Conservation (phyloP, 1,140 invertebrate genomes). For the Nasonia vitripennis region DNA sequence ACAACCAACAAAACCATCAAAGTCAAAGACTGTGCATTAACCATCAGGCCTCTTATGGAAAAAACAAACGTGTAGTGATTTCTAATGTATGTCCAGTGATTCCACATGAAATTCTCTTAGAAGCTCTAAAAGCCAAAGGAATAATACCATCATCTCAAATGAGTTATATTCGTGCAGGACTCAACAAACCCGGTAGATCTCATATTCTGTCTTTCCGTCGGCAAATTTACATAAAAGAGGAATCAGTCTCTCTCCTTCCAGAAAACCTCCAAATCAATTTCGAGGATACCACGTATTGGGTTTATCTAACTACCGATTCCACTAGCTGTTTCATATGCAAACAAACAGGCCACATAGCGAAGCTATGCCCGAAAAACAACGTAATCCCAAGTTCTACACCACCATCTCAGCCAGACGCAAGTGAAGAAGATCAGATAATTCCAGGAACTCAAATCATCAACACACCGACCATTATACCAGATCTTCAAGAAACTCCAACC, state of each 20-base stretch:
- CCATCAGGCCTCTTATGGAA: no score
- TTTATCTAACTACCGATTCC: slow-evolving; percentile 21
- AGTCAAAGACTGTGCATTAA: no score
- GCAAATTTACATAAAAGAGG: no score
- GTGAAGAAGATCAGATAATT: neutral
- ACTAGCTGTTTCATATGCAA: slow-evolving; percentile 30
- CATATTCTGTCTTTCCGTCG: no score
- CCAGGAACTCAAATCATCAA: neutral
- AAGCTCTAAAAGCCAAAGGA: no score
- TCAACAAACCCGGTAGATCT: no score
- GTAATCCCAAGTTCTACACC: neutral
- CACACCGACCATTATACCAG: neutral
- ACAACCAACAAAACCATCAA: no score
- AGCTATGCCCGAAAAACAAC: neutral
- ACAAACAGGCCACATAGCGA: slow-evolving; percentile 37
- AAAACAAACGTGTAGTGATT: no score
- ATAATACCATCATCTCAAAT: no score
- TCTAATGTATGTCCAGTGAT: no score
- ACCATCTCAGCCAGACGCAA: neutral
- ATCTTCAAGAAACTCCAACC: neutral
- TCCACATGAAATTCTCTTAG: no score
- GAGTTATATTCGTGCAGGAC: no score
- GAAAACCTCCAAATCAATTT: neutral
- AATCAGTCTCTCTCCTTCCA: slow-evolving; percentile 5
- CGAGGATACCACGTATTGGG: slow-evolving; percentile 22